Evolutionary conservation across 2,797 vertebrate genomes (phyloP).

Genomic region (Myotis vivesi): DNA sequence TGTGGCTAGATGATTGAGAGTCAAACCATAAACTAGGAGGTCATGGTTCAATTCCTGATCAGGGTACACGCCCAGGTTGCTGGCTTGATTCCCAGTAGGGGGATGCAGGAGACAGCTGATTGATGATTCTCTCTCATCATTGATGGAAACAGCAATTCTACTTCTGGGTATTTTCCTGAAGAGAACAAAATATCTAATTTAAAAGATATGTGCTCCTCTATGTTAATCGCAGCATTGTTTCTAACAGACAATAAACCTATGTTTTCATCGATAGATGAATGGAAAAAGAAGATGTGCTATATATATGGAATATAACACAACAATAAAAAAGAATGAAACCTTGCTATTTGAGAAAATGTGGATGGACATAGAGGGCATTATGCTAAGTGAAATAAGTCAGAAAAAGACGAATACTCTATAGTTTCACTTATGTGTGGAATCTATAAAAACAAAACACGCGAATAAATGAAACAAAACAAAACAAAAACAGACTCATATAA

Average conservation of each 20-base stretch:
- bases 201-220: neutral
- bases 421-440: neutral
- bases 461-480: neutral
- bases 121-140: no score
- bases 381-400: neutral
- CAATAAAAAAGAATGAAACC: neutral
- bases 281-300: neutral
- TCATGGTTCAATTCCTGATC: no score
- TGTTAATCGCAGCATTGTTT: neutral
- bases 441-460: neutral
- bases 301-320: neutral
- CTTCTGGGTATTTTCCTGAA: neutral
- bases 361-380: neutral
- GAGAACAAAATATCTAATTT: neutral
- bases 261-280: neutral
- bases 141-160: neutral
- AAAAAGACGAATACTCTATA: neutral
- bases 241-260: neutral
- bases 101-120: no score
- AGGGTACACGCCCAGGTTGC: no score
- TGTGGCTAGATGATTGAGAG: no score
- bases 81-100: no score
- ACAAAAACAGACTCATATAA: neutral
- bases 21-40: no score
- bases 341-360: neutral